phyloP scores from a whole-genome alignment of 2,113 vertebrate species.

The Uria lomvia region DNA sequence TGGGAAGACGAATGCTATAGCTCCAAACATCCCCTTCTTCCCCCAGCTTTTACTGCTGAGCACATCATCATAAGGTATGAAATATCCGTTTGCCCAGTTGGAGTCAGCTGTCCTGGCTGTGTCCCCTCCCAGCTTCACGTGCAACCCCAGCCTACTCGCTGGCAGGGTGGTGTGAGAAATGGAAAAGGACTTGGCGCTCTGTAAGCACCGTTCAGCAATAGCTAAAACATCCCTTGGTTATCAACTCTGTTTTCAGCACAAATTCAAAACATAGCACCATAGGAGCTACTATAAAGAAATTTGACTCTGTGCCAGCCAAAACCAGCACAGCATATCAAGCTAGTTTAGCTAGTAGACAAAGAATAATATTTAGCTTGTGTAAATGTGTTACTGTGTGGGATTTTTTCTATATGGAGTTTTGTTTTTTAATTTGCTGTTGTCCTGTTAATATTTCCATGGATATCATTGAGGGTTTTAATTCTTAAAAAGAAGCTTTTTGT shows the following conservation, averaged over 20 bases:
- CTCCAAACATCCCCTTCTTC: neutral
- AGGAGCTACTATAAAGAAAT: neutral
- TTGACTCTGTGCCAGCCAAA: neutral
- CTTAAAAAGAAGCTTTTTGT: neutral
- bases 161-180: neutral
- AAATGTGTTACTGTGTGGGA: neutral
- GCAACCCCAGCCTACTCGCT: rapidly evolving
- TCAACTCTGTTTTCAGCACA: neutral
- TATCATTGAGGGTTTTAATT: neutral
- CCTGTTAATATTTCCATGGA: neutral
- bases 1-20: neutral
- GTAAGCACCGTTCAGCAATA: neutral
- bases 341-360: neutral
- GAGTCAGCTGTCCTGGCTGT: neutral
- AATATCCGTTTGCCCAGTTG: neutral
- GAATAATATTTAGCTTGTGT: neutral
- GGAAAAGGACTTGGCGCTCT: neutral
- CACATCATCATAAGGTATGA: rapidly evolving
- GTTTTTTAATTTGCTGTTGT: neutral
- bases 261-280: neutral
- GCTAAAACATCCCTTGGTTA: neutral
- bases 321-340: neutral
- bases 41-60: neutral
- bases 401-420: neutral
- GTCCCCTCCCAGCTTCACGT: neutral